phyloP scores from a whole-genome alignment of 1,140 invertebrate species.

The Hyphantria cunea region DNA sequence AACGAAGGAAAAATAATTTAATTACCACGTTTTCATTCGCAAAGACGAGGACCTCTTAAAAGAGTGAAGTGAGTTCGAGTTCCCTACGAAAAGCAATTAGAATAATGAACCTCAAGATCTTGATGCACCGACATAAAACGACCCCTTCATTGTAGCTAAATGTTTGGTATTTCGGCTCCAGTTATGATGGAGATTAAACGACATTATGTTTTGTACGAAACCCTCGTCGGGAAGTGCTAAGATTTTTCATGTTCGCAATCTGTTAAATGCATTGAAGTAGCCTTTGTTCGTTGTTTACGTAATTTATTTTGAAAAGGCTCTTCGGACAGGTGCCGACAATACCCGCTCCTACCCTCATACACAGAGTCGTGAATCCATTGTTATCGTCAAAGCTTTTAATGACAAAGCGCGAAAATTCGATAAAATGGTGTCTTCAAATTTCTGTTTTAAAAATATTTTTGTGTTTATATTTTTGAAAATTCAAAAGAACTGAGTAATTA shows the following conservation, averaged over 20 bases:
- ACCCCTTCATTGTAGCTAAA: neutral
- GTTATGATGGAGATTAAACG: slow-evolving; percentile 31
- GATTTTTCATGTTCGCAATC: slow-evolving; percentile 63
- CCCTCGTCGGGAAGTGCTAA: slow-evolving; percentile 46
- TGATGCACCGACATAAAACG: slow-evolving; percentile 26
- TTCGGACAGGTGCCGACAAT: slow-evolving; percentile 41
- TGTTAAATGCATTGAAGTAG: slow-evolving; percentile 64
- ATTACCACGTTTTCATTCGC: slow-evolving; percentile 67
- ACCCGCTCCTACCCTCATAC: neutral
- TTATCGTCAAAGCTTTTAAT: slow-evolving; percentile 19
- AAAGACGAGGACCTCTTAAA: slow-evolving; percentile 60
- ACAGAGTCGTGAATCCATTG: slow-evolving; percentile 7
- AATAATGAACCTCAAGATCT: slow-evolving; percentile 73
- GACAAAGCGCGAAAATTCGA: slow-evolving; percentile 12
- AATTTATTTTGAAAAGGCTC: slow-evolving; percentile 47
- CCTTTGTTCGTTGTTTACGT: slow-evolving; percentile 43
- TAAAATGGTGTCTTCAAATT: slow-evolving; percentile 1
- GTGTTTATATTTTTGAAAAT: neutral
- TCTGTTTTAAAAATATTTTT: slow-evolving; percentile 7
- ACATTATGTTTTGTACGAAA: slow-evolving; percentile 9
- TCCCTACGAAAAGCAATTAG: slow-evolving; percentile 77
- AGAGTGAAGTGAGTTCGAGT: slow-evolving; percentile 63
- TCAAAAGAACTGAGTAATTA: neutral
- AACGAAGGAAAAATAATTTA: slow-evolving; percentile 64
- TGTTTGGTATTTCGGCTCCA: slow-evolving; percentile 17